A percentile compares a stretch with the other conserved stretches of the same genome.
phyloP scores from a whole-genome alignment of 2,888 invertebrate species.

The Drosophila prolongata region DNA sequence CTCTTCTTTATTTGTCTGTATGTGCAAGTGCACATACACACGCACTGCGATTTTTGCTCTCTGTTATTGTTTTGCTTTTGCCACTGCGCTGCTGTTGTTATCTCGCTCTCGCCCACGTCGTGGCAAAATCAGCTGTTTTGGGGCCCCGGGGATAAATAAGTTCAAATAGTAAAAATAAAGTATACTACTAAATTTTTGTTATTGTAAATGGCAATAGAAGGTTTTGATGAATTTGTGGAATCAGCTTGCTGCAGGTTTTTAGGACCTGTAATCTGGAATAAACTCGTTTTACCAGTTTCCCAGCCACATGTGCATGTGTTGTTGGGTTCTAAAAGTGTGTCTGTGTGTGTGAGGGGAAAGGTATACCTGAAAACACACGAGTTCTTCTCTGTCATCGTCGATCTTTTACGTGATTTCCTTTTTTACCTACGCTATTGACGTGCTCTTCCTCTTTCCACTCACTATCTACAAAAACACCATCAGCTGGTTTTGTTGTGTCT shows the following conservation, averaged over 20 bases:
- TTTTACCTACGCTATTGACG: constrained; percentile 48
- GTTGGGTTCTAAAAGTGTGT: constrained; percentile 22
- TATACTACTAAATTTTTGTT: constrained; percentile 43
- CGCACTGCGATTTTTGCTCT: constrained; percentile 55
- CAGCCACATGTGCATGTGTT: not conserved
- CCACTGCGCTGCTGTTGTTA: constrained; percentile 48
- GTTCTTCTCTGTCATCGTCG: constrained; percentile 15
- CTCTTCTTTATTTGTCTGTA: constrained; percentile 15
- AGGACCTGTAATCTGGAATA: constrained; percentile 65
- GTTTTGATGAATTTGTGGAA: constrained; percentile 25
- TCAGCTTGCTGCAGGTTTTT: constrained; percentile 54
- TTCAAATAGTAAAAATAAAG: constrained; percentile 5
- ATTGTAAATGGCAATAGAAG: constrained; percentile 14
- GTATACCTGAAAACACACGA: constrained; percentile 39
- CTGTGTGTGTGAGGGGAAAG: constrained; percentile 25
- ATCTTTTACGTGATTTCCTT: constrained; percentile 49
- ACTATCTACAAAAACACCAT: constrained; percentile 74
- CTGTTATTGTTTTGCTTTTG: constrained; percentile 77
- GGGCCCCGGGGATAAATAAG: constrained; percentile 26
- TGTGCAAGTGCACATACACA: constrained; percentile 7
- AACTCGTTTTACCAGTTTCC: constrained; percentile 72
- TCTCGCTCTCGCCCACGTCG: constrained; percentile 54
- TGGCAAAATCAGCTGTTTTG: constrained; percentile 68
- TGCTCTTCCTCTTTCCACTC: constrained; percentile 41
- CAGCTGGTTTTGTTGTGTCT: constrained; percentile 77